Conservation (phyloP, 2,113 vertebrate species). For the Campylorhamphus procurvoides region DNA sequence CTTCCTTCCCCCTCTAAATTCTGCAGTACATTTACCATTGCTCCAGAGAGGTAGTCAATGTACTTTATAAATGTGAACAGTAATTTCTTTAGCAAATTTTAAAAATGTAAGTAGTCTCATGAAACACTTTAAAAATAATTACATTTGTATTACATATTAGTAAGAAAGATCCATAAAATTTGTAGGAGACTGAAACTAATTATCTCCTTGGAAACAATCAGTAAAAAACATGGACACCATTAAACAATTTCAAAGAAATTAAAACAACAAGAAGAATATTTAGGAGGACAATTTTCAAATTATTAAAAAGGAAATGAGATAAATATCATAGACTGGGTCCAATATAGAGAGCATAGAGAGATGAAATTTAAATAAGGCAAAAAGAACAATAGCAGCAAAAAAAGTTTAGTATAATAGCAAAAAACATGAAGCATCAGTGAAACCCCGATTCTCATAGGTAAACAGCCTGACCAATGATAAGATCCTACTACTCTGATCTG, state of each 20-base stretch:
- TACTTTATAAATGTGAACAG: neutral
- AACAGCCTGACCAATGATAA: neutral
- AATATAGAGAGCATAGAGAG: neutral
- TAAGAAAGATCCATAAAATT: conserved; percentile 1
- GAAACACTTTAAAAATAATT: neutral
- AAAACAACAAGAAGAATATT: neutral
- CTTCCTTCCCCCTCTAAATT: neutral
- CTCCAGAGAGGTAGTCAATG: neutral
- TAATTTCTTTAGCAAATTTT: neutral
- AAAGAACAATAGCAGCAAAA: neutral
- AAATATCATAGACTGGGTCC: neutral
- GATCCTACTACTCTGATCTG: neutral
- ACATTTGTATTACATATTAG: conserved; percentile 1
- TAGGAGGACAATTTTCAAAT: conserved; percentile 7
- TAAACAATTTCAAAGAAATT: conserved; percentile 18
- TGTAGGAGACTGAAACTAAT: neutral
- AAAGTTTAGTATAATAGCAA: neutral
- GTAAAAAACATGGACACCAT: neutral
- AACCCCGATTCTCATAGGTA: neutral
- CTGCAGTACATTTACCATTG: neutral
- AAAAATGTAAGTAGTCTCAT: neutral
- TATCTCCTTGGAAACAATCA: conserved; percentile 34
- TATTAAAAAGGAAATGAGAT: neutral
- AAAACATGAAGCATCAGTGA: neutral
- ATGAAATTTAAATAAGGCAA: neutral